phyloP scores from a whole-genome alignment of 2,113 vertebrate species.

The Vombatus ursinus region DNA sequence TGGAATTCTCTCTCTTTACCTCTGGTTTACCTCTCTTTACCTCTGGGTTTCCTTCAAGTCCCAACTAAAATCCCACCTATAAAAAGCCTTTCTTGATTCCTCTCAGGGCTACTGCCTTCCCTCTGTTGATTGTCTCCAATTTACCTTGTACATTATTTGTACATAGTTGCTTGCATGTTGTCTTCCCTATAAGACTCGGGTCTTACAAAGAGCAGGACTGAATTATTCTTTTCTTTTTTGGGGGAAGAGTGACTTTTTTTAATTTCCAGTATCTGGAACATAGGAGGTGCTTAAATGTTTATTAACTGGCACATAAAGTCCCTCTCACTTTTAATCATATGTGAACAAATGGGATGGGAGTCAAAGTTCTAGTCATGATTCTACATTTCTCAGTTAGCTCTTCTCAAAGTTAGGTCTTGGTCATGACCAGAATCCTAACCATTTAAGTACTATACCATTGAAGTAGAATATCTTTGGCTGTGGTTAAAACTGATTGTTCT shows the following conservation, averaged over 20 bases:
- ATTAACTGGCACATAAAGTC: background rate
- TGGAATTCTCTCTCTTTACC: no score
- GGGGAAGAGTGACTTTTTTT: no score
- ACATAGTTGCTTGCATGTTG: background rate
- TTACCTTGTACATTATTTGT: background rate
- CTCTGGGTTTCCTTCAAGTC: no score
- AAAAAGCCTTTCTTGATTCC: no score
- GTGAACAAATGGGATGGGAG: background rate
- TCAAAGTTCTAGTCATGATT: background rate
- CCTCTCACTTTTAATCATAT: background rate
- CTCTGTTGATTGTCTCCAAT: background rate
- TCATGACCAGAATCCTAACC: background rate
- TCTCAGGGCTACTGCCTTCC: no score
- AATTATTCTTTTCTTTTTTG: no score
- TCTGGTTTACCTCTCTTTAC: no score
- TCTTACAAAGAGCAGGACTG: no score
- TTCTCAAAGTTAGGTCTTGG: background rate
- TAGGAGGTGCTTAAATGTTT: background rate
- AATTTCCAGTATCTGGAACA: background rate
- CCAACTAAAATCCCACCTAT: no score
- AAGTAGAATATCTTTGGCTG: no score
- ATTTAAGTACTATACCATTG: no score
- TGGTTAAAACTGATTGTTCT: no score
- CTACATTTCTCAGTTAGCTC: background rate
- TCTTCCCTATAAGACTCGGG: background rate